phyloP scores from a whole-genome alignment of 2,888 invertebrate species.

The Scelioninae gen. 1 region DNA sequence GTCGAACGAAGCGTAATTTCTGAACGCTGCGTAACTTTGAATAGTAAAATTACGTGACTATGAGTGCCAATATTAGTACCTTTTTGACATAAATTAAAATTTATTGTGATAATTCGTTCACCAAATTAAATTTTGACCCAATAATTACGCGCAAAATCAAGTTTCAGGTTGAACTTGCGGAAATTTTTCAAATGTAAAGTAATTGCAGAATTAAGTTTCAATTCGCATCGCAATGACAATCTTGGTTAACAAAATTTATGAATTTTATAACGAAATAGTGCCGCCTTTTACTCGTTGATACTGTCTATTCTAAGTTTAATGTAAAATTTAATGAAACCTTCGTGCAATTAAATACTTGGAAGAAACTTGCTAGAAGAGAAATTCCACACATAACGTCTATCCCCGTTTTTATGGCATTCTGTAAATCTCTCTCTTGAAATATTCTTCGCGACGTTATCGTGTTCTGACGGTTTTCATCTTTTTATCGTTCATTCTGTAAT shows the following conservation, averaged over 20 bases:
- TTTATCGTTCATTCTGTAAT: conserved; percentile 70
- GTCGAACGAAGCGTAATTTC: too few relatives aligned
- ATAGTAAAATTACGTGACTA: too few relatives aligned
- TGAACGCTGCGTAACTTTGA: too few relatives aligned
- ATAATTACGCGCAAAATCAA: too few relatives aligned
- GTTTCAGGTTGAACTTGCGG: too few relatives aligned
- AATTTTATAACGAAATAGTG: conserved; percentile 27
- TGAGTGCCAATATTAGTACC: too few relatives aligned
- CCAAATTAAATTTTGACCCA: too few relatives aligned
- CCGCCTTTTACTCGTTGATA: conserved; percentile 23
- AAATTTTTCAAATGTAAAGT: too few relatives aligned
- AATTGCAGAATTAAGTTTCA: conserved; percentile 39
- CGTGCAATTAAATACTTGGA: conserved; percentile 51
- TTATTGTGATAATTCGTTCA: too few relatives aligned
- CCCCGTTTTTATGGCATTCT: conserved; percentile 55
- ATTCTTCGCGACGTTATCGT: conserved; percentile 67
- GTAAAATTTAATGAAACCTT: conserved; percentile 58
- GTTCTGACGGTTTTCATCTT: conserved; percentile 69
- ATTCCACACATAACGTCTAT: conserved; percentile 58
- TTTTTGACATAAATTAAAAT: too few relatives aligned
- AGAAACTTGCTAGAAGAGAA: conserved; percentile 48
- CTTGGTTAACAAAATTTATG: conserved; percentile 20
- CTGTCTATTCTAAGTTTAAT: conserved; percentile 29
- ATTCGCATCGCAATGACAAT: conserved; percentile 18
- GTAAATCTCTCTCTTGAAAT: conserved; percentile 67